phyloP scores from a whole-genome alignment of 1,140 invertebrate genomes.

The Plectus sambesii region DNA sequence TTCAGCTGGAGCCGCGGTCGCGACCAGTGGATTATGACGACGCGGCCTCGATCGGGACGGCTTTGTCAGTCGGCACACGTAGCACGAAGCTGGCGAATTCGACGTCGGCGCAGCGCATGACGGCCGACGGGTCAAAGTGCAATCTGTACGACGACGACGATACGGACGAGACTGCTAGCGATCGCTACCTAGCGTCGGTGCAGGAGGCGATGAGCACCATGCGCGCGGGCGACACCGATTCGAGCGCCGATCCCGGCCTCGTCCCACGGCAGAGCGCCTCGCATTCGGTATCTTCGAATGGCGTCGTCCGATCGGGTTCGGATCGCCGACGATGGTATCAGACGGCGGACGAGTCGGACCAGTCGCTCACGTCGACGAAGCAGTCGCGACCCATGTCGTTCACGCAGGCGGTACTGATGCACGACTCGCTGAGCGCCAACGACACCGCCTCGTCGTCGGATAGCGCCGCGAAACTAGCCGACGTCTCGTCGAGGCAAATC shows the following conservation, averaged over 20 bases:
- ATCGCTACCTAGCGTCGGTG: too few species aligned
- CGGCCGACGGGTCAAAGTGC: constrained; percentile 18
- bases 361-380: too few species aligned
- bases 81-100: constrained; percentile 8
- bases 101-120: too few species aligned
- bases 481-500: too few species aligned
- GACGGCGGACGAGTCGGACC: too few species aligned
- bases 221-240: too few species aligned
- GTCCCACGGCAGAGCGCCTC: constrained; percentile 2
- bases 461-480: too few species aligned
- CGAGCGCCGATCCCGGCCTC: constrained; percentile 3
- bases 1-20: too few species aligned
- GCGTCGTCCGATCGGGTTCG: constrained; percentile 9
- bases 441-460: too few species aligned
- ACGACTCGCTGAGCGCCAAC: constrained; percentile 18
- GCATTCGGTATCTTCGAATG: constrained; percentile 11
- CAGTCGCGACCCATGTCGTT: constrained; percentile 10
- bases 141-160: constrained; percentile 17
- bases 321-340: constrained; percentile 10
- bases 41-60: constrained; percentile 18
- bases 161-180: too few species aligned
- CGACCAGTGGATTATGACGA: constrained; percentile 9
- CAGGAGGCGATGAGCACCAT: too few species aligned
- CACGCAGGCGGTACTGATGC: constrained; percentile 16
- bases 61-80: constrained; percentile 14